phyloP scores from a whole-genome alignment of 2,113 vertebrate genomes.

The Perca flavescens region DNA sequence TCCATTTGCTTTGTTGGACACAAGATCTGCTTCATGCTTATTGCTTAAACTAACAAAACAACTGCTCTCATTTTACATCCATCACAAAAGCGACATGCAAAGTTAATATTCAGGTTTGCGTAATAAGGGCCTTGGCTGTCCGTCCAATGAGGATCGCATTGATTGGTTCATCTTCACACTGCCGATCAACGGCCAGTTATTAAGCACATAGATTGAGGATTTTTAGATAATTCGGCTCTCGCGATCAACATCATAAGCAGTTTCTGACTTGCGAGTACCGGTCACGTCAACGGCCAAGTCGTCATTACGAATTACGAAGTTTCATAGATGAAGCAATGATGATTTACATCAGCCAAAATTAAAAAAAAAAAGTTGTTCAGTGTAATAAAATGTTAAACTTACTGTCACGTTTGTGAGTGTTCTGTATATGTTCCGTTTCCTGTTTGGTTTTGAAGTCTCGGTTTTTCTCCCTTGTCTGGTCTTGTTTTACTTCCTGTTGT shows the following conservation, averaged over 20 bases:
- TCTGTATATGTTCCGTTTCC: too few species aligned
- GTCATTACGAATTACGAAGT: neutral
- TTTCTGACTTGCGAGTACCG: neutral
- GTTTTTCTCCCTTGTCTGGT: too few species aligned
- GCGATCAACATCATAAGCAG: neutral
- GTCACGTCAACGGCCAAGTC: neutral
- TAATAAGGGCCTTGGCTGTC: neutral
- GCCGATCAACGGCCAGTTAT: neutral
- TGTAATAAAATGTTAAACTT: neutral
- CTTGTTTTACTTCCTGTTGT: too few species aligned
- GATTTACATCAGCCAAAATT: neutral
- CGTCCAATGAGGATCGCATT: neutral
- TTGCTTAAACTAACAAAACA: constrained; percentile 5
- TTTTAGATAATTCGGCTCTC: neutral
- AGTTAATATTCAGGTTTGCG: neutral
- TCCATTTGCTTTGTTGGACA: constrained; percentile 16
- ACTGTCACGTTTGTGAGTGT: neutral
- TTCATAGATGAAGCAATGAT: neutral
- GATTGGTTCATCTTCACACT: constrained; percentile 1
- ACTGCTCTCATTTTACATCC: neutral
- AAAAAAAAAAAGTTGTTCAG: neutral
- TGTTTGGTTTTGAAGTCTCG: too few species aligned
- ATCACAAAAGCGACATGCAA: neutral
- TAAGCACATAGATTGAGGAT: neutral
- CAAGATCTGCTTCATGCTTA: neutral